phyloP scores from a whole-genome alignment of 2,113 vertebrate genomes.

The Grammomys surdaster region DNA sequence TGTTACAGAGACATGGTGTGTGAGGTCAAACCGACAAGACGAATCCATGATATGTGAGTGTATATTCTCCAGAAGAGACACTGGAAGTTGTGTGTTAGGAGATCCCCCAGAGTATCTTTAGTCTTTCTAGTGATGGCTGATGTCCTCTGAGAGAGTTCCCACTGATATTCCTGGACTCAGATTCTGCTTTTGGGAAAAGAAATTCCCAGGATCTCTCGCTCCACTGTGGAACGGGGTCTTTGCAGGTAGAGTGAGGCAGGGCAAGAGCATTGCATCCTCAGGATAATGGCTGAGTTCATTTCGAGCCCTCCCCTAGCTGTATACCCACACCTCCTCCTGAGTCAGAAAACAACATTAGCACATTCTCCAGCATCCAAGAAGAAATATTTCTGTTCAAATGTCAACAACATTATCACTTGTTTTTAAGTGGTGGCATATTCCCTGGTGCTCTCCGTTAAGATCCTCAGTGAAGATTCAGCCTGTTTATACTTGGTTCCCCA shows the following conservation, averaged over 20 bases:
- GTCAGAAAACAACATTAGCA: constrained; percentile 70
- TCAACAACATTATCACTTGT: constrained; percentile 78
- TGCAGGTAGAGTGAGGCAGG: neutral
- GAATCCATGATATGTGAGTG: neutral
- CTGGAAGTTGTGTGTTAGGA: neutral
- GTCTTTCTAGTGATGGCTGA: neutral
- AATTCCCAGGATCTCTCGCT: neutral
- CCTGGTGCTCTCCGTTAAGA: constrained; percentile 66
- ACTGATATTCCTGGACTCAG: neutral
- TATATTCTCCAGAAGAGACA: neutral
- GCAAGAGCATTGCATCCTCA: neutral
- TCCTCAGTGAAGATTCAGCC: constrained; percentile 1
- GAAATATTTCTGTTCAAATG: constrained; percentile 81
- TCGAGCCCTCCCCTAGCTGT: constrained; percentile 4
- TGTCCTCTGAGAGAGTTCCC: neutral
- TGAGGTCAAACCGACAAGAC: neutral
- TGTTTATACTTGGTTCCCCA: neutral
- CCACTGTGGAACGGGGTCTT: neutral
- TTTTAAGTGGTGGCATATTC: constrained; percentile 75
- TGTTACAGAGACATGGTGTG: neutral
- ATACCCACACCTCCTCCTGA: constrained; percentile 58
- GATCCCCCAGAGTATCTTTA: neutral
- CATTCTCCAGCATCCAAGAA: constrained; percentile 70
- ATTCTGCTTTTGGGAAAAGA: constrained; percentile 13
- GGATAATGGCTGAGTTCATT: neutral